phyloP scores from a whole-genome alignment of 2,797 vertebrate genomes.

The Philypnodon macrostomus region DNA sequence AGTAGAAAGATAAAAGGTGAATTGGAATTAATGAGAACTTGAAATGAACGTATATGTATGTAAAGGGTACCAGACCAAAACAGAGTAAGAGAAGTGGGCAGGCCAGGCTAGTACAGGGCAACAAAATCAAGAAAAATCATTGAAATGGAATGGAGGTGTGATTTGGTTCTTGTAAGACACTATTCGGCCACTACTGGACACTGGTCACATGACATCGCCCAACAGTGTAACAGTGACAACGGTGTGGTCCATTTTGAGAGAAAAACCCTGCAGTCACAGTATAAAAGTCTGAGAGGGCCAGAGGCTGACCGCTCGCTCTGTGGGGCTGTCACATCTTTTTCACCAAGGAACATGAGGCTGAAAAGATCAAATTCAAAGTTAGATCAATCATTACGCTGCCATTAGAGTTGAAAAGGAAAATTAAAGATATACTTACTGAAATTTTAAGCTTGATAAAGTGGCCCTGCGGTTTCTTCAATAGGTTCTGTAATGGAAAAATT shows the following conservation, averaged over 20 bases:
- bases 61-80: no score
- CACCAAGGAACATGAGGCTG: slow-evolving; percentile 69
- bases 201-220: slow-evolving; percentile 44
- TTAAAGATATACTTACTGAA: slow-evolving; percentile 55
- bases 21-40: no score
- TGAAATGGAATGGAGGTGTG: slow-evolving; percentile 35
- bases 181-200: slow-evolving; percentile 22
- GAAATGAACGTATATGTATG: no score
- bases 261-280: slow-evolving; percentile 59
- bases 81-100: no score
- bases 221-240: slow-evolving; percentile 71
- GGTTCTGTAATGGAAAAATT: slow-evolving; percentile 66
- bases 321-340: slow-evolving; percentile 59
- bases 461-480: slow-evolving; percentile 82
- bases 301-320: slow-evolving; percentile 39
- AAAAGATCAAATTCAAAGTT: neutral
- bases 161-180: slow-evolving; percentile 28
- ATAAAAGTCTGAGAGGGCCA: slow-evolving; percentile 35
- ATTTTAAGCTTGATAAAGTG: slow-evolving; percentile 79
- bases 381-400: neutral
- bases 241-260: slow-evolving; percentile 58
- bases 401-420: neutral
- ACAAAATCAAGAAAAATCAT: slow-evolving; percentile 22
- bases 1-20: no score
- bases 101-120: neutral